Base-by-base conservation (phyloP, 2,113 vertebrate species). In the Channa argus region DNA sequence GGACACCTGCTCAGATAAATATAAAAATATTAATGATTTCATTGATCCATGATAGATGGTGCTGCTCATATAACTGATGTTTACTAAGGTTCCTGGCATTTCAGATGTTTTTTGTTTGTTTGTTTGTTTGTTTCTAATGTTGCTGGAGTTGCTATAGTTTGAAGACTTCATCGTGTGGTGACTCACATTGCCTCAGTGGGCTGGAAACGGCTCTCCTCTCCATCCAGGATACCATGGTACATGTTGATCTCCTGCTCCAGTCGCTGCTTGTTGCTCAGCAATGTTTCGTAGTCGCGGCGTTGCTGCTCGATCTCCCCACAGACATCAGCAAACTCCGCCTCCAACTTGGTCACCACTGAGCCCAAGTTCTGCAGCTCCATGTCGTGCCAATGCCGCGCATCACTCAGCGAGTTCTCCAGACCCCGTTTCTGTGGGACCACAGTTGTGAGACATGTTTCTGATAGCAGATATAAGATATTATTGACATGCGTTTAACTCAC, bases 281-380 rank as follows among this genome's bases (percentile, higher is more conserved):
- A 85, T 2, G 88, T 95, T 55, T 96, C 94, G 0, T 94, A 95
- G 78, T 96, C 95, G 0, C 86, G 91, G 46, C 93, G 95, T 87
- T 97, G 96, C 90, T 96, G 95, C 47, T 97, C 96, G 0, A 93
- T 95, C 77, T 99, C 98, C 0, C 76, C 78, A 24, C 88, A 94
- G 39, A 97, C 91, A 41, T 98, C 96, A 3, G 74, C 38, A 9
- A 98, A 94, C 90, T 99, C 98, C 2, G 95, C 94, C 87, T 99
- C 95, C 90, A 99, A 92, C 88, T 95, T 95, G 70, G 92, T 85
- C 38, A 98, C 95, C 65, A 98, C 93, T 0, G 97, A 95, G 24
- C 96, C 95, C 63, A 99, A 88, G 74, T 97, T 99, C 93, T 98
- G 98, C 59, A 97, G 93, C 89, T 99, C 97, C 10, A 97, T 94